These are phyloP conservation scores for Drosophila navojoa DNA, from an alignment of 1,140 invertebrate genomes.

Conservation along the genomic window DNA sequence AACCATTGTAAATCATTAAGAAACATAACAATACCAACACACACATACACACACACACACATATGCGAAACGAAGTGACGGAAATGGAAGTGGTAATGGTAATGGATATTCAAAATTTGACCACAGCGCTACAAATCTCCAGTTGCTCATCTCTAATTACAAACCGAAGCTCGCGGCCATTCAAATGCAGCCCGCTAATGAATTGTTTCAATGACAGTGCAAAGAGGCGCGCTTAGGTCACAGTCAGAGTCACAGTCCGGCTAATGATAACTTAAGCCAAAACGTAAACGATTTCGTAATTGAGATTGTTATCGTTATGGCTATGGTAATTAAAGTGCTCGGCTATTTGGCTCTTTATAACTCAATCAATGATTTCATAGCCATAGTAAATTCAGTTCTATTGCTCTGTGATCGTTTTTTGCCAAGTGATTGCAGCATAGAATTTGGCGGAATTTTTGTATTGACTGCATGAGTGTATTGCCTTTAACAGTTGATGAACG, in stretches of 20 bases:
- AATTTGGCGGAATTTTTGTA: too few species aligned
- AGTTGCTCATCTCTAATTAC: constrained; percentile 60
- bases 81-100: constrained; percentile 33
- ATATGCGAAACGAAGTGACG: constrained; percentile 26
- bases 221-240: not conserved
- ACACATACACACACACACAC: not conserved
- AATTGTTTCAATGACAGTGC: constrained; percentile 63
- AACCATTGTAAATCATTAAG: constrained; percentile 60
- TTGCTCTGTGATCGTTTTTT: not conserved
- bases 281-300: constrained; percentile 7
- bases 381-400: not conserved
- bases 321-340: not conserved
- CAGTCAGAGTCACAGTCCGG: not conserved
- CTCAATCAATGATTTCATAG: too few species aligned
- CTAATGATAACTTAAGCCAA: constrained; percentile 19
- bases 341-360: too few species aligned
- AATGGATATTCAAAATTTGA: constrained; percentile 6
- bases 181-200: constrained; percentile 60
- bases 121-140: not conserved
- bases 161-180: constrained; percentile 53
- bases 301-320: constrained; percentile 7
- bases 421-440: too few species aligned
- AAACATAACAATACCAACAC: constrained; percentile 23
- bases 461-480: too few species aligned
- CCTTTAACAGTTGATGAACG: too few species aligned